Evolutionary conservation across 2,888 invertebrate genomes (phyloP), one percentile per base, ranked within the genome.

Genomic region (Atrina japonica): DNA sequence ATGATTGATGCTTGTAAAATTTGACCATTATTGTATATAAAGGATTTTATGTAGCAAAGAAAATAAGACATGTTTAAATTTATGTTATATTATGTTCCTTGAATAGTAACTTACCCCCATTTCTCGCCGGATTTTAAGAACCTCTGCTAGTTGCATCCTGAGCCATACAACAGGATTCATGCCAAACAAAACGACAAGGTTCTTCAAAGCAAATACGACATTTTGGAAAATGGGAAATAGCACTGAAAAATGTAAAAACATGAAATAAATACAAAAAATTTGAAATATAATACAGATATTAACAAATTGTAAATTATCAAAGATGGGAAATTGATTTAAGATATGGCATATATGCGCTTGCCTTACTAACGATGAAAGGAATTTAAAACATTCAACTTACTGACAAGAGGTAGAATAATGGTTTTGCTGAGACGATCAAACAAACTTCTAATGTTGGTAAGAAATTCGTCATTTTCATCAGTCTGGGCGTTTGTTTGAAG

Each of bases 401-500:
- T 86, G 75, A 87, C 85, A 75, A 85, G 64, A 1, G 86, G 86
- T 25, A 85, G 78, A 27, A 87, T 82, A 25, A 76, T 43, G 6
- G 85, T 84, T 18, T 80, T 85, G 18, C 83, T 79, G 47, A 86
- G 78, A 5, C 82, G 80, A 35, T 82, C 73, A 73, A 89, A 89
- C 29, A 89, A 75, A 23, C 74, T 73, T 21, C 86, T 71, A 58
- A 86, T 85, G 53, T 85, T 85, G 25, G 75, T 70, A 25, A 91
- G 83, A 73, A 92, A 91, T 9, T 81, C 76, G 76, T 92, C 91
- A 14, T 89, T 80, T 11, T 85, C 80, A 76, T 92, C 85, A 5
- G 82, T 81, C 76, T 91, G 91, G 23, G 91, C 90, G 65, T 91
- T 84, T 2, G 90, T 89, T 61, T 90, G 85, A 83, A 92, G 89